Base-by-base conservation (phyloP, 1,140 invertebrate species). In the Scylla paramamosain region DNA sequence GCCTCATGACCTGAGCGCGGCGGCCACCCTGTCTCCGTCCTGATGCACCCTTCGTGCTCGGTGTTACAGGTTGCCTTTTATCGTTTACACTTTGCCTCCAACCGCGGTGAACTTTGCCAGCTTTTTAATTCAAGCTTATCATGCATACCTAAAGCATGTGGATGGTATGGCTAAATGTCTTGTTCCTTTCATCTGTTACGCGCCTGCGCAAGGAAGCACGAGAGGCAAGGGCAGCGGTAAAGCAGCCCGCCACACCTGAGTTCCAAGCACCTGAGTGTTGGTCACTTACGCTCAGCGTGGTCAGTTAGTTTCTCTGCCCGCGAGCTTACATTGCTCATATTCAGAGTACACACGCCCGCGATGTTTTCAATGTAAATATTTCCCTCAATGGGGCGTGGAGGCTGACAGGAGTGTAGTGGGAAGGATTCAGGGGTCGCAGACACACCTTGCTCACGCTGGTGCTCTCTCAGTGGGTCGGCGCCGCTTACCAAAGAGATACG, bases 401-500 rank as follows among this genome's bases (percentile, higher is more conserved):
- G 25, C 20, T 77, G 67, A 25, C 25, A n/a, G 20, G 67, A n/a
- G 67, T 77, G 25, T 77, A n/a, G 67, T 25, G 67, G 67, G 67
- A n/a, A 77, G 67, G 67, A 28, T 84, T 31, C 84, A 87, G 46
- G 28, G 29, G 28, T 46, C 83, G 91, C 46, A 52, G 32, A 28
- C 45, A 31, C 29, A 29, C 90, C 59, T 82, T 46, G 48, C 83
- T 87, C 32, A 87, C 67, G 16, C 45, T 29, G 32, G 91, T 86
- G 93, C 95, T 88, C 90, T 39, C 48, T 67, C 89, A 91, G 92
- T 91, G 90, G 88, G 48, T 87, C 95, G 89, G 46, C 82, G 82
- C 67, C 86, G 46, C 77, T 93, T 32, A 32, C n/a, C 59, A 46
- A 89, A 48, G 48, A 86, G 45, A 25, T 28, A 46, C 48, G 92